Base-by-base conservation (phyloP, 1,140 invertebrate species). In the Piezodorus guildinii region DNA sequence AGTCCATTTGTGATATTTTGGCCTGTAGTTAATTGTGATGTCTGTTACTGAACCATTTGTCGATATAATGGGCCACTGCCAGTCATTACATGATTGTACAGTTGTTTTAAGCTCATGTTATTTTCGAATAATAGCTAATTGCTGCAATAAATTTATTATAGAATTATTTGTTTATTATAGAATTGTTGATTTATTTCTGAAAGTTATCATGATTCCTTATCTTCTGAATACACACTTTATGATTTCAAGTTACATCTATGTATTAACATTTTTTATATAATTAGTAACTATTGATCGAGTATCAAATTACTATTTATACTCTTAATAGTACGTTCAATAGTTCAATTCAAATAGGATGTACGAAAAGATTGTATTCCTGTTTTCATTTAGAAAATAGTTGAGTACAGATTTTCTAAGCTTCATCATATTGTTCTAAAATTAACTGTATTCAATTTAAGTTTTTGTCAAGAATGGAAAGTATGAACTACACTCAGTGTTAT, bases 21-120 rank as follows among this genome's bases (percentile, higher is more conserved):
- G 34, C 34, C 34, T 39, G 34, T 39, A 39, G 34, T 39, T 39
- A 39, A 39, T 10, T 39, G 34, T 39, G 14, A 6, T 5, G 23
- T 16, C 52, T 23, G 52, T 56, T 56, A 56, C 52, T 56, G 17
- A 23, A 56, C 52, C 21, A 56, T 56, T 56, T 56, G 23, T 25
- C 52, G 52, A 23, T 56, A 23, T 56, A 25, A 56, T 56, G 52
- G 52, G 2, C 27, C 23, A 56, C 52, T 56, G 15, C 23, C 23
- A 23, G 52, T 4, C 17, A 8, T 49, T 17, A 17, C 46, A 19
- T 49, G n/a, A 17, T 19, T 49, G n/a, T 49, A 19, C 19, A 49
- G n/a, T 49, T 49, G 9, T 21, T 8, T 14, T 39, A 39, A 39
- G 34, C 12, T 39, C 12, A 39, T 39, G 34, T 39, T 4, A 30